phyloP scores from a whole-genome alignment of 2,797 vertebrate species.

The Pantherophis vulpinus region DNA sequence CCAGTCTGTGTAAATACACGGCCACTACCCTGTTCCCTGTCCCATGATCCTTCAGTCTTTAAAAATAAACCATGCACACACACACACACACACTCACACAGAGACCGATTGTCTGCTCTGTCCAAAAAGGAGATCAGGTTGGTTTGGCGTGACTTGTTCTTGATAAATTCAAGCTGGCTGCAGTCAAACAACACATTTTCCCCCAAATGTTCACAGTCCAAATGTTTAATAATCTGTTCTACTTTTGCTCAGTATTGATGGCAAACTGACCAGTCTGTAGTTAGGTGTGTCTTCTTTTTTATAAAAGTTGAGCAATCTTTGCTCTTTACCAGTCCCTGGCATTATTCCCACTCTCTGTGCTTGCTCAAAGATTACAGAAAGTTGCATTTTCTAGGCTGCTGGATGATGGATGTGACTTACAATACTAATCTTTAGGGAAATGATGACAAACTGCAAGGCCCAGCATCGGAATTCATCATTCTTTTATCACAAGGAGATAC shows the following conservation, averaged over 20 bases:
- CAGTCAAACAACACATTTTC: neutral
- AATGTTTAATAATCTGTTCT: neutral
- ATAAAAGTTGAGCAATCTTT: neutral
- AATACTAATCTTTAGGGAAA: neutral
- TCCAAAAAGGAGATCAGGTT: neutral
- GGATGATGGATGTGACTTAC: neutral
- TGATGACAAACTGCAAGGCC: neutral
- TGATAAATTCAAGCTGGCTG: neutral
- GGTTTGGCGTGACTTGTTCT: neutral
- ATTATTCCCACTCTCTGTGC: neutral
- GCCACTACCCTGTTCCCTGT: neutral
- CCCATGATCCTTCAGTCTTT: neutral
- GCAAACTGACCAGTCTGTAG: neutral
- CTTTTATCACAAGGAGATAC: neutral
- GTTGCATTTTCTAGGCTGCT: constrained; percentile 22
- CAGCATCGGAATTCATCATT: too few relatives aligned
- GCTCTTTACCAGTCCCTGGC: neutral
- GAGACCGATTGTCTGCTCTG: neutral
- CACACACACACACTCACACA: neutral
- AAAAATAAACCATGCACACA: neutral
- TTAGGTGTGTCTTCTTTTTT: neutral
- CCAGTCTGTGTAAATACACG: neutral
- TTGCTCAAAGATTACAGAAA: neutral
- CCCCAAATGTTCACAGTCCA: neutral
- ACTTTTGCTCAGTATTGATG: neutral